A percentile compares a stretch with the other conserved stretches of the same genome.
phyloP scores from a whole-genome alignment of 53 echinoderm and acorn worm species.

The Mesocentrotus franciscanus region DNA sequence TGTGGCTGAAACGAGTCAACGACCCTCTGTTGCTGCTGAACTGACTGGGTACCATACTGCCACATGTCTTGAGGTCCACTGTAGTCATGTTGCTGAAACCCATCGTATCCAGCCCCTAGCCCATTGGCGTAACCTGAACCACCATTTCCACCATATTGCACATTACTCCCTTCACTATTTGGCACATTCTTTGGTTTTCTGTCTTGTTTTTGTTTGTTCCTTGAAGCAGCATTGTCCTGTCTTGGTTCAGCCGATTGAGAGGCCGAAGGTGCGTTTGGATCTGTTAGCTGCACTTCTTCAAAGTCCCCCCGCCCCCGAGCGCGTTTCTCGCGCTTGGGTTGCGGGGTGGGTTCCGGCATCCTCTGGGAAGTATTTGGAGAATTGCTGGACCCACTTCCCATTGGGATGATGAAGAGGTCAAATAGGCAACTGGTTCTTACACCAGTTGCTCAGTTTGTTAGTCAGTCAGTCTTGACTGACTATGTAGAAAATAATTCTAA shows the following conservation, averaged over 20 bases:
- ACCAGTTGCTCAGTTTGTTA: constrained; percentile 18
- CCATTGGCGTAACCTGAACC: constrained; percentile 50
- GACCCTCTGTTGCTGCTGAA: constrained; percentile 76
- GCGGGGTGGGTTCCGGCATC: constrained; percentile 83
- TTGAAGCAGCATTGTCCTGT: constrained; percentile 15
- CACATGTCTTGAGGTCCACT: constrained; percentile 78
- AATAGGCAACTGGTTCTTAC: not conserved
- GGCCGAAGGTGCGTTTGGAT: constrained; percentile 69
- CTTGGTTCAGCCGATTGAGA: constrained; percentile 7
- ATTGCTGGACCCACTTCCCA: constrained; percentile 88
- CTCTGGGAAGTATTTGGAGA: constrained; percentile 59
- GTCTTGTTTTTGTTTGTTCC: constrained; percentile 22
- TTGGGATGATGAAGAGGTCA: constrained; percentile 40
- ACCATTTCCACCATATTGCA: constrained; percentile 53
- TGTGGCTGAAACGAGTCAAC: constrained; percentile 68
- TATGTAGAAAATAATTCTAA: not conserved
- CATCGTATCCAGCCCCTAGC: constrained; percentile 42
- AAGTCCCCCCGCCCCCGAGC: constrained; percentile 82
- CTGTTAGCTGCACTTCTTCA: constrained; percentile 84
- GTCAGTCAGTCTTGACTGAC: constrained; percentile 58
- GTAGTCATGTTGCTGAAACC: constrained; percentile 64
- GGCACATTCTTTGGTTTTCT: constrained; percentile 31
- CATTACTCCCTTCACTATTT: constrained; percentile 43
- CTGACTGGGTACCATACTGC: constrained; percentile 74
- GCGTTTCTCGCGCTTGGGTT: constrained; percentile 56